phyloP scores from a whole-genome alignment of 2,888 invertebrate species.

The Aromia moschata region DNA sequence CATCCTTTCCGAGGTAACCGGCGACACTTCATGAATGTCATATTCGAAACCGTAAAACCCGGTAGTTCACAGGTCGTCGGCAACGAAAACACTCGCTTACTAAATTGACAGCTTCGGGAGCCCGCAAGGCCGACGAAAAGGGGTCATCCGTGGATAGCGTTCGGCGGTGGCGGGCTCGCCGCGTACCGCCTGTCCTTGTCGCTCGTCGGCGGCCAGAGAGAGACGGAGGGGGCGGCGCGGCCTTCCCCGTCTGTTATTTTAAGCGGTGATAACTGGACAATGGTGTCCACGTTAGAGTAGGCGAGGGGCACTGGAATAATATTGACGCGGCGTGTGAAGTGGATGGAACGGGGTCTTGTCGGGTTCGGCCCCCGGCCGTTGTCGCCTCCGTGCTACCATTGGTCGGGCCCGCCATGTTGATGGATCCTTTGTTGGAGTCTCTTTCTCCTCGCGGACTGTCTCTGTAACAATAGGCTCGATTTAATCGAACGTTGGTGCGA shows the following conservation, averaged over 20 bases:
- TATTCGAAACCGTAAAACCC: conserved; percentile 31
- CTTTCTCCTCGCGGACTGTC: conserved; percentile 21
- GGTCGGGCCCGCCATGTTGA: conserved; percentile 58
- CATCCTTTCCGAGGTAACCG: conserved; percentile 29
- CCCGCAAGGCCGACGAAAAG: conserved; percentile 24
- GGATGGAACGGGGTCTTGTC: conserved; percentile 51
- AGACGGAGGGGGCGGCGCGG: conserved; percentile 18
- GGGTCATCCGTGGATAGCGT: conserved; percentile 21
- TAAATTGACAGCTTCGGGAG: conserved; percentile 37
- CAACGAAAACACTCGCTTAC: conserved; percentile 44
- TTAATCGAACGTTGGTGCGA: conserved; percentile 20
- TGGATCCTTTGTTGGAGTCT: conserved; percentile 22
- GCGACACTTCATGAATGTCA: conserved; percentile 31
- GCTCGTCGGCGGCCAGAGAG: background rate
- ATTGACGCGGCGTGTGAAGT: conserved; percentile 59
- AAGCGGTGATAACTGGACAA: conserved; percentile 55
- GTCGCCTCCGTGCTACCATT: conserved; percentile 49
- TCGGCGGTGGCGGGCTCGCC: conserved; percentile 4
- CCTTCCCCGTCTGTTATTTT: conserved; percentile 42
- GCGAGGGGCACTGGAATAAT: conserved; percentile 57
- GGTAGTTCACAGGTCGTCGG: conserved; percentile 40
- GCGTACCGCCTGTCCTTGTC: conserved; percentile 9
- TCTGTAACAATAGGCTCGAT: conserved; percentile 30
- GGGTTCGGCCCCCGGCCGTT: conserved; percentile 45
- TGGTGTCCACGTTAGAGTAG: conserved; percentile 35